Evolutionary conservation across 2,797 vertebrate species (phyloP), one percentile per base, ranked within the genome.

Genomic region (Myiothlypis chrysogaster): DNA sequence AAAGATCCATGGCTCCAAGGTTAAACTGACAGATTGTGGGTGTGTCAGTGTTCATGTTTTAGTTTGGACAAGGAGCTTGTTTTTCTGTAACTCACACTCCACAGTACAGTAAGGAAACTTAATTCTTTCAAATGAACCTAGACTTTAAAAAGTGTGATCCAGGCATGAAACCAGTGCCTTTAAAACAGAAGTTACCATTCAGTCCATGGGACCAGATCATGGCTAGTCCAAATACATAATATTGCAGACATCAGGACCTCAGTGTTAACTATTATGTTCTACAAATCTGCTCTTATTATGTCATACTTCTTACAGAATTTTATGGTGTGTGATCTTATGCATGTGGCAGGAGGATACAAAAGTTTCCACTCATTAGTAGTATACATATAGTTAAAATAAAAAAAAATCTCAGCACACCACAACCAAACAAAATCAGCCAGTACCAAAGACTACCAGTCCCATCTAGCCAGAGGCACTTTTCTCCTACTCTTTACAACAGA

Each of bases 261-360:
- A 63, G 4, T 1, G 2, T n/a, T 44, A 68, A 55, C 28, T 0
- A 4, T 41, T 59, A 16, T 0, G 6, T 25, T 63, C 47, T 70
- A 89, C 39, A 70, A 47, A 65, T 25, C 49, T 43, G 9, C 18
- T 88, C 37, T 41, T 82, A 9, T 12, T 27, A 21, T 17, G 11
- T 27, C 39, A 43, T 10, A 43, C 8, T 53, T 66, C 41, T 63
- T 50, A 24, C 15, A 81, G 46, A 90, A 86, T 71, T 68, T 77
- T 1, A 61, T 6, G 4, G 19, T 9, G 19, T 34, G 78, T 17
- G 0, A 71, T 46, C 27, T 61, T 30, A 23, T 2, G 14, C 19
- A 34, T 5, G 15, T 37, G 47, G 53, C n/a, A 80, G 27, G 25
- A 24, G 4, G 3, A 39, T 7, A 70, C 0, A 1, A 55, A 79